Conservation (phyloP, 1,140 invertebrate genomes). For the Phenacoccus solenopsis region DNA sequence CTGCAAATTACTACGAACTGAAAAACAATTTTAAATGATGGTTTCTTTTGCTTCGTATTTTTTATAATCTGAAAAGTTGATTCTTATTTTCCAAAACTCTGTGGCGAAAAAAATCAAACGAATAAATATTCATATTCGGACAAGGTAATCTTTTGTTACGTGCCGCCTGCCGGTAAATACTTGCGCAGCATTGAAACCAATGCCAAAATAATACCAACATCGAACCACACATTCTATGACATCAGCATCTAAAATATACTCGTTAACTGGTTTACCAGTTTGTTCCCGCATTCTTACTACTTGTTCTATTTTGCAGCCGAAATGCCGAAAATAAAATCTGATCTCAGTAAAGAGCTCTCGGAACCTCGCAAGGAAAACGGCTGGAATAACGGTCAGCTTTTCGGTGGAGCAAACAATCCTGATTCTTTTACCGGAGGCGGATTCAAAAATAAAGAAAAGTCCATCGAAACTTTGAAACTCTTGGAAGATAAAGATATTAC, state of each 20-base stretch:
- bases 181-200: not conserved
- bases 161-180: not conserved
- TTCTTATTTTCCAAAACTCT: no score
- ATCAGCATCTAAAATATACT: not conserved
- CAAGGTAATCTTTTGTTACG: not conserved
- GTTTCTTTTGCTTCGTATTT: no score
- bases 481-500: slow-evolving; percentile 33
- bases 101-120: no score
- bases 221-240: not conserved
- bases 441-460: slow-evolving; percentile 36
- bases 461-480: slow-evolving; percentile 31
- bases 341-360: slow-evolving; percentile 25
- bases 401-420: slow-evolving; percentile 27
- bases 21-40: no score
- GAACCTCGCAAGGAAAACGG: slow-evolving; percentile 20
- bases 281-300: not conserved
- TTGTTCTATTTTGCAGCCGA: slow-evolving; percentile 8
- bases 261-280: not conserved
- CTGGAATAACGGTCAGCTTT: slow-evolving; percentile 27
- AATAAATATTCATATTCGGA: not conserved
- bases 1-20: no score
- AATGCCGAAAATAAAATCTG: slow-evolving; percentile 31
- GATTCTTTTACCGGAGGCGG: slow-evolving; percentile 31
- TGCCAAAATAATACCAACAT: not conserved
- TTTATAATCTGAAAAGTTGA: no score